These are phyloP conservation scores for Amazonetta brasiliensis DNA, from an alignment of 2,797 vertebrate species.

Conservation along the genomic window DNA sequence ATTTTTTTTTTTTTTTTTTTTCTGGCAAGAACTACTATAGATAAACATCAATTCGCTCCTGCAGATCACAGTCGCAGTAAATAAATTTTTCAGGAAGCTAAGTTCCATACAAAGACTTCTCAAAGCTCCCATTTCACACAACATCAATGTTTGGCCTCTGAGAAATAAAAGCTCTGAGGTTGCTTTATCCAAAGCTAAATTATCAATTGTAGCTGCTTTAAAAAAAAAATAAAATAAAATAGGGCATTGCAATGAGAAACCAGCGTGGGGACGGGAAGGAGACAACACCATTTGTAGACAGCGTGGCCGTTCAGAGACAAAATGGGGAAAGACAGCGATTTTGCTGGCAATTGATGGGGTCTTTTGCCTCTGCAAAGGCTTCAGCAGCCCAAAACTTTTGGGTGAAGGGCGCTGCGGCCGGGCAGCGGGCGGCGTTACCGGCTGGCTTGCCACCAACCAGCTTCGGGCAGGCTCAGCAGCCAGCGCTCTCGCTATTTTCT, in stretches of 20 bases:
- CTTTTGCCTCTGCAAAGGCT: rapidly evolving
- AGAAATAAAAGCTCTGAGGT: conserved; percentile 77
- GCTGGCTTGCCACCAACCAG: not conserved
- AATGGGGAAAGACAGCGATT: not conserved
- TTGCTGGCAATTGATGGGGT: not conserved
- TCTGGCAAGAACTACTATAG: conserved; percentile 71
- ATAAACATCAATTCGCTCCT: conserved; percentile 81
- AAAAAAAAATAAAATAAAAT: not conserved
- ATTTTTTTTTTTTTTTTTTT: conserved; percentile 39
- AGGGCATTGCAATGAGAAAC: not conserved
- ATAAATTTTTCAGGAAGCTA: conserved; percentile 82
- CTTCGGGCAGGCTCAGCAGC: conserved; percentile 11
- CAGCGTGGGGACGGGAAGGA: not conserved
- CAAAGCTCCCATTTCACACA: conserved; percentile 78
- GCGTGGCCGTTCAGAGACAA: not conserved
- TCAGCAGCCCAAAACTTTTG: not conserved
- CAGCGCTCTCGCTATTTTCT: not conserved
- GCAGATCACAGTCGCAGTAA: conserved; percentile 77
- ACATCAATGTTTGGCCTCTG: conserved; percentile 76
- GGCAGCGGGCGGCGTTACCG: not conserved
- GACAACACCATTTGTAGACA: not conserved
- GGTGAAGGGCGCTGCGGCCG: not conserved
- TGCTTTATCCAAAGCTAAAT: conserved; percentile 67
- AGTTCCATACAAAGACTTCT: conserved; percentile 77
- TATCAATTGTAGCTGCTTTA: conserved; percentile 68